Percentiles rank a stretch among this genome's conserved stretches.
These are phyloP conservation scores for Pocillopora grandis DNA, from an alignment of 92 coral and sea anemone genomes.

Conservation along the genomic window DNA sequence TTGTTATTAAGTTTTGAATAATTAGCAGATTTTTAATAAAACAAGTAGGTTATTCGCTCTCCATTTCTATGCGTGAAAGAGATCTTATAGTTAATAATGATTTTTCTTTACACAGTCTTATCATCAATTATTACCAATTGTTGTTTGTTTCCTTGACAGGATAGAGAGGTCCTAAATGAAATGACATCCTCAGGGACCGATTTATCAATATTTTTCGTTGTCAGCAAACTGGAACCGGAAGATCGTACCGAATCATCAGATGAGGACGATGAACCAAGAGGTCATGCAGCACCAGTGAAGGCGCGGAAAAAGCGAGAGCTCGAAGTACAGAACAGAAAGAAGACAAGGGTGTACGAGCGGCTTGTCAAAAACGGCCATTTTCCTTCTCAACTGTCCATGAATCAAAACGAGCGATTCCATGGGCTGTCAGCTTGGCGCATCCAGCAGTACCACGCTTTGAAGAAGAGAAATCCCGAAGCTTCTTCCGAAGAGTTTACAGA, in stretches of 20 bases:
- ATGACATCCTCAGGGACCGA: conserved; percentile 36
- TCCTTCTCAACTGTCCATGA: conserved; percentile 28
- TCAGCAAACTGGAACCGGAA: conserved; percentile 72
- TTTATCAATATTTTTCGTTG: conserved; percentile 64
- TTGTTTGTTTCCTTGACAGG: conserved; percentile 34
- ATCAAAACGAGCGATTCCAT: conserved; percentile 60
- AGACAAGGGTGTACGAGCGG: conserved; percentile 58
- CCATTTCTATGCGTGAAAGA: too few relatives aligned
- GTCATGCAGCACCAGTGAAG: not conserved
- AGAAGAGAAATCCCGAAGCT: conserved; percentile 40
- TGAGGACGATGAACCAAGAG: conserved; percentile 50
- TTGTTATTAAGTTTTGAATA: too few relatives aligned
- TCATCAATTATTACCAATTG: not conserved
- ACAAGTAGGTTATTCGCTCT: too few relatives aligned
- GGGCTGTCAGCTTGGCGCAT: conserved; percentile 73
- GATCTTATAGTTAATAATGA: too few relatives aligned
- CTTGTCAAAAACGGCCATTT: conserved; percentile 61
- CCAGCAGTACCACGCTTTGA: conserved; percentile 36
- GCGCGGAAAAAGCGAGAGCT: not conserved
- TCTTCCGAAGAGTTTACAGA: conserved; percentile 32
- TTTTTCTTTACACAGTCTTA: too few relatives aligned
- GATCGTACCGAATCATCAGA: conserved; percentile 60
- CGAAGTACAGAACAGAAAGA: conserved; percentile 58
- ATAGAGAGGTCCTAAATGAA: conserved; percentile 58
- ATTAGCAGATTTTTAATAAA: too few relatives aligned